Conservation (phyloP, 2,797 vertebrate genomes). For the Hypotaenidia philippensis region DNA sequence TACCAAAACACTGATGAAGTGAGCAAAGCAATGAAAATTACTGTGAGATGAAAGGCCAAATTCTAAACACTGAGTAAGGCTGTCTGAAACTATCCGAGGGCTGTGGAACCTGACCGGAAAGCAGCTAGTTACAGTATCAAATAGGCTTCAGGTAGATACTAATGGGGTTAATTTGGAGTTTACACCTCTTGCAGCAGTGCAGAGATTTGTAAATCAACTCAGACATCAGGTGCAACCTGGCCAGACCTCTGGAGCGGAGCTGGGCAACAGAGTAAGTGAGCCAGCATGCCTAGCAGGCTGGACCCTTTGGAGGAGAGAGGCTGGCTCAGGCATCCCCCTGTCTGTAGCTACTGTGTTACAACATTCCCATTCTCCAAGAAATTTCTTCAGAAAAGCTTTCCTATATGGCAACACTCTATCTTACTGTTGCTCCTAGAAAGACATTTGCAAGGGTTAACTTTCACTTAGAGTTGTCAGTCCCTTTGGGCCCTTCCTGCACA, state of each 20-base stretch:
- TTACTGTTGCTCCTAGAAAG: neutral
- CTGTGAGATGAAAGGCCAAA: neutral
- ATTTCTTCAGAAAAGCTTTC: neutral
- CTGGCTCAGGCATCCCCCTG: neutral
- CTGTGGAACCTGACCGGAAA: neutral
- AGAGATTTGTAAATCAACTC: neutral
- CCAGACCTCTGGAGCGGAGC: neutral
- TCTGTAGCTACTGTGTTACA: accelerated
- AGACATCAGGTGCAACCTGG: neutral
- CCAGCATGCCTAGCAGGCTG: neutral
- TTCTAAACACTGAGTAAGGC: neutral
- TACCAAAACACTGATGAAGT: neutral
- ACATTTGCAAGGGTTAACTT: neutral
- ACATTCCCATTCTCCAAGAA: neutral
- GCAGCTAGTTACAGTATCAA: neutral
- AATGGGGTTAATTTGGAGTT: neutral
- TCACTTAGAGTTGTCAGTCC: neutral
- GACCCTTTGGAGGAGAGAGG: neutral
- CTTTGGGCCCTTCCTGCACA: neutral
- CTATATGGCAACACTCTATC: accelerated
- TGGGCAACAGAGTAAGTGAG: neutral
- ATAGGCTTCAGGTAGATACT: neutral
- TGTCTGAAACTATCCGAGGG: neutral
- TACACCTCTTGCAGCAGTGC: neutral
- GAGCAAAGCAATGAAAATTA: neutral